Base-by-base conservation (phyloP, 2,888 invertebrate species). In the Lochmaea crataegi region DNA sequence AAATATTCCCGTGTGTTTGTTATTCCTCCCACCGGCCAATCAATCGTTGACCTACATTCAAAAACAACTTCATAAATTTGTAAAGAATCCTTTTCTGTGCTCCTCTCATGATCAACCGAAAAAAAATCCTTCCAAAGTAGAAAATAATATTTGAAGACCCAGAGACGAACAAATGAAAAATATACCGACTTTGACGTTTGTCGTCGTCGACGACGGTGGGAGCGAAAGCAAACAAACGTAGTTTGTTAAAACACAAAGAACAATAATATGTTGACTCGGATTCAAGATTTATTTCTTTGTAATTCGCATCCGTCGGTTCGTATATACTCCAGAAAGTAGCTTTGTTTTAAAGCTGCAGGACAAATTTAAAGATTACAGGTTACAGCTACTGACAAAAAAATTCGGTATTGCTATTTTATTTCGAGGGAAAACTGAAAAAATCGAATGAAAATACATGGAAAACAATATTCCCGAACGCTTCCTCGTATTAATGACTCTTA, bases 161-260 rank as follows among this genome's bases (percentile, higher is more conserved):
- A 57, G 12, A 57, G 41, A 57, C 56, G 42, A 66, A 66, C 57
- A 57, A 57, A n/a, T 57, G 66, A 42, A 66, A 66, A 57, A 26
- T 53, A 66, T 11, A 60, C 32, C 32, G 41, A 51, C 53, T 57
- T 66, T 32, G 32, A 32, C 32, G 32, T 32, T 32, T 32, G 32
- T 32, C 32, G 14, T 12, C 18, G 57, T 41, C 12, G 26, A 10
- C 41, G 18, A n/a, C 58, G 42, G 22, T 12, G 42, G 45, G 10
- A 58, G 67, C 26, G 45, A n/a, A 58, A 58, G 38, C 18, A 67
- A 58, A 67, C 26, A 58, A 45, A 41, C 58, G 32, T 58, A 45
- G 67, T 67, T 67, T 67, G 67, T 67, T 67, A 67, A 67, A 67
- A 67, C 58, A 58, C 57, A 67, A 67, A 67, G 67, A 58, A 67